phyloP scores from a whole-genome alignment of 2,797 vertebrate species.

The Lerista edwardsae region DNA sequence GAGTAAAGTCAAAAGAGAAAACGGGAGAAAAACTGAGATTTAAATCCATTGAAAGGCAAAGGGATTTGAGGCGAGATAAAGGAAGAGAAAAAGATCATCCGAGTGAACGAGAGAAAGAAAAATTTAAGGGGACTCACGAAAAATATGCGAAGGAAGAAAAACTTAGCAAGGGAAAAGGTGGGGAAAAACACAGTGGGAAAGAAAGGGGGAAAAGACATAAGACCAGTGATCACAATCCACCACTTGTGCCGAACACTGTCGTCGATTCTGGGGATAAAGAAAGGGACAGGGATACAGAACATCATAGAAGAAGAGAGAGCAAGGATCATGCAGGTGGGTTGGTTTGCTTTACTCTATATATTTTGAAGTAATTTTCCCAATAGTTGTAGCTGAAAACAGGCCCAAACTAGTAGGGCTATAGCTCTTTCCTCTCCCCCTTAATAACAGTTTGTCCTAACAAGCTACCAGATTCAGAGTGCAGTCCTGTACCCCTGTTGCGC shows the following conservation, averaged over 20 bases:
- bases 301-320: constrained; percentile 58
- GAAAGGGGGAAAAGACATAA: constrained; percentile 57
- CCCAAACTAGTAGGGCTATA: not conserved
- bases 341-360: not conserved
- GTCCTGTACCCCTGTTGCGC: too few species aligned
- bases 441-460: not conserved
- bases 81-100: constrained; percentile 40
- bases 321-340: constrained; percentile 62
- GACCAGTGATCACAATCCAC: constrained; percentile 54
- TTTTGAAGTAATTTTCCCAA: constrained; percentile 6
- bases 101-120: constrained; percentile 53
- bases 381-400: constrained; percentile 5
- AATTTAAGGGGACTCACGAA: constrained; percentile 53
- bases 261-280: constrained; percentile 34
- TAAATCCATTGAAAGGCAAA: constrained; percentile 65
- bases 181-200: constrained; percentile 53
- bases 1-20: constrained; percentile 74
- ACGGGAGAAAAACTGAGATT: constrained; percentile 60
- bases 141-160: constrained; percentile 54
- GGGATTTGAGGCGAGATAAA: constrained; percentile 57
- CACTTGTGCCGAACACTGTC: constrained; percentile 4
- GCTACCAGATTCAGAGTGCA: not conserved
- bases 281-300: constrained; percentile 43
- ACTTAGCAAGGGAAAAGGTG: constrained; percentile 59
- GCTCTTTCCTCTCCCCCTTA: not conserved